Evolutionary conservation across 2,888 invertebrate species (phyloP).

Genomic region (Panzeria rudis): DNA sequence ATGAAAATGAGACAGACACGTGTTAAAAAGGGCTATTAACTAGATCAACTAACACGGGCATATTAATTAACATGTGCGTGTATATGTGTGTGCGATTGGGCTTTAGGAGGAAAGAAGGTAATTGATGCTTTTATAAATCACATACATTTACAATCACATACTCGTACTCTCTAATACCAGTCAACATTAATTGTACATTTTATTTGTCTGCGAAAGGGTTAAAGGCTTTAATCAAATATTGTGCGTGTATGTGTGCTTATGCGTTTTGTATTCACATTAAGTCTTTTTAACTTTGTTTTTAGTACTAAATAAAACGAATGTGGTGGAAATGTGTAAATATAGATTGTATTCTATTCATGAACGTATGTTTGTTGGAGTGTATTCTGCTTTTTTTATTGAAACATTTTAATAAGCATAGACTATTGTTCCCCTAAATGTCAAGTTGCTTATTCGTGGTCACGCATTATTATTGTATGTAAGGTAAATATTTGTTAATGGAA

Average conservation of each 20-base stretch:
- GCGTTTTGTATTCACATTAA: conserved; percentile 67
- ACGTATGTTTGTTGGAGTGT: conserved; percentile 18
- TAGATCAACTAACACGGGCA: conserved; percentile 76
- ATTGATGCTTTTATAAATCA: conserved; percentile 69
- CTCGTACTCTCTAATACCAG: conserved; percentile 26
- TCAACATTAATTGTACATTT: conserved; percentile 50
- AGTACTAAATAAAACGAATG: conserved; percentile 3
- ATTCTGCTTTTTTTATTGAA: conserved; percentile 62
- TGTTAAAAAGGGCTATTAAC: conserved; percentile 83
- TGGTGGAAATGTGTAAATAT: conserved; percentile 46
- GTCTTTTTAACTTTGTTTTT: conserved; percentile 52
- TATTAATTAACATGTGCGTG: conserved; percentile 19
- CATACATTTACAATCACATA: conserved; percentile 31
- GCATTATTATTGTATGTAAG: conserved; percentile 78
- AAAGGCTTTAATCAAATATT: conserved; percentile 75
- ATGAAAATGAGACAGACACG: conserved; percentile 75
- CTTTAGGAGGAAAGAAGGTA: conserved; percentile 39
- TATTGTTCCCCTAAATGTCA: conserved; percentile 34
- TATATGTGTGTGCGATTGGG: not conserved
- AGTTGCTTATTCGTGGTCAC: conserved; percentile 79
- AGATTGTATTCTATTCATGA: conserved; percentile 57
- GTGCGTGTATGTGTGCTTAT: conserved; percentile 60
- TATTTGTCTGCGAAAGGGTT: conserved; percentile 32
- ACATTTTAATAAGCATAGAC: conserved; percentile 75
- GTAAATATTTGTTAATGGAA: conserved; percentile 64